Conservation (phyloP, 2,113 vertebrate genomes). For the Epinephelus cyanopodus region DNA sequence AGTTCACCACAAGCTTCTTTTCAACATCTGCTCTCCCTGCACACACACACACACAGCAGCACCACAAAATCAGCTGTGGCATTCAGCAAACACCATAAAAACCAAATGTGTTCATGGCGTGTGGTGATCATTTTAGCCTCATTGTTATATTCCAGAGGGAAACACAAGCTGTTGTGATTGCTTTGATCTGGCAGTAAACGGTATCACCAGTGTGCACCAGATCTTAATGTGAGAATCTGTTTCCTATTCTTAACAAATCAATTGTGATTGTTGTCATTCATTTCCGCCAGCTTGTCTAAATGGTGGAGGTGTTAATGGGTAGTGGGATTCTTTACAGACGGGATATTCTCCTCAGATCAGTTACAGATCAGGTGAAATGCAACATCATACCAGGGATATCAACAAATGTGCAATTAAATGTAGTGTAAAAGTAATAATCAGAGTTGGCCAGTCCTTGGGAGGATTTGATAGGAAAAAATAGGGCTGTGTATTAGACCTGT, state of each 20-base stretch:
- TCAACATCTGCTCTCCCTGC: slow-evolving; percentile 18
- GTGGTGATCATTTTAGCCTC: neutral
- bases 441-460: neutral
- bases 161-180: neutral
- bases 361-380: neutral
- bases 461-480: neutral
- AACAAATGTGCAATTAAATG: neutral
- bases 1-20: slow-evolving; percentile 17
- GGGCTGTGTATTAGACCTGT: neutral
- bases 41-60: neutral
- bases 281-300: neutral
- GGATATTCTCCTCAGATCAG: neutral
- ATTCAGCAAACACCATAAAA: neutral
- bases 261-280: neutral
- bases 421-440: neutral
- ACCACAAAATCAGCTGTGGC: neutral
- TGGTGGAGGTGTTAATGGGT: neutral
- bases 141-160: neutral
- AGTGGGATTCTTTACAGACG: neutral
- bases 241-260: neutral
- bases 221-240: neutral
- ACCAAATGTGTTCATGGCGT: neutral
- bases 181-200: neutral
- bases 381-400: neutral
- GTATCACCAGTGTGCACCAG: neutral